Percentiles rank a stretch among this genome's conserved stretches.
These are phyloP conservation scores for Apodemia duryi DNA, from an alignment of 2,888 invertebrate species.

Conservation along the genomic window DNA sequence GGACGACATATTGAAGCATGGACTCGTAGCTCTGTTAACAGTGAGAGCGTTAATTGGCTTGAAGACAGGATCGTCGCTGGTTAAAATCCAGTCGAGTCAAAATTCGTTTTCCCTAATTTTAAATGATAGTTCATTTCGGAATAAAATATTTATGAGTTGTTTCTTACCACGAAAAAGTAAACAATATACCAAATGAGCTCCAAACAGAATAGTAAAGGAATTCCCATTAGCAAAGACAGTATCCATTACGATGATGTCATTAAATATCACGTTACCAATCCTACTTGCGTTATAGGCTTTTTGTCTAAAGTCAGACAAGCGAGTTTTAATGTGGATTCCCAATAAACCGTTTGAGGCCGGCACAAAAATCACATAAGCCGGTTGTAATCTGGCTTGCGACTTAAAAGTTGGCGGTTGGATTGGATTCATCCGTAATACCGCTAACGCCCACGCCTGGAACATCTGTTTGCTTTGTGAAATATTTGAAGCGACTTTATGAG, in stretches of 20 bases:
- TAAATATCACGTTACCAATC: background rate
- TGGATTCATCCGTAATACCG: background rate
- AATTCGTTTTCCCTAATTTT: too few species aligned
- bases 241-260: slow-evolving; percentile 7
- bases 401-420: slow-evolving; percentile 1
- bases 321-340: slow-evolving; percentile 5
- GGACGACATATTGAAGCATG: too few species aligned
- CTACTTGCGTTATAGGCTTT: slow-evolving; percentile 4
- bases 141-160: too few species aligned
- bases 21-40: too few species aligned
- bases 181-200: background rate
- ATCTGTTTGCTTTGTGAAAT: slow-evolving; percentile 13
- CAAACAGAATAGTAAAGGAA: background rate
- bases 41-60: too few species aligned
- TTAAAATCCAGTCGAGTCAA: too few species aligned
- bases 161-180: too few species aligned
- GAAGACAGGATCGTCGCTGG: too few species aligned
- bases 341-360: background rate
- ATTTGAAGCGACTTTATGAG: slow-evolving; percentile 1
- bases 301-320: slow-evolving; percentile 7
- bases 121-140: too few species aligned
- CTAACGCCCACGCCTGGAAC: slow-evolving; percentile 12
- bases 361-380: slow-evolving; percentile 11
- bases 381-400: slow-evolving; percentile 6
- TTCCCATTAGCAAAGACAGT: background rate